A percentile compares a stretch with the other conserved stretches of the same genome.
These are phyloP conservation scores for Rhadina sibilatrix DNA, from an alignment of 2,113 vertebrate genomes.

Conservation along the genomic window DNA sequence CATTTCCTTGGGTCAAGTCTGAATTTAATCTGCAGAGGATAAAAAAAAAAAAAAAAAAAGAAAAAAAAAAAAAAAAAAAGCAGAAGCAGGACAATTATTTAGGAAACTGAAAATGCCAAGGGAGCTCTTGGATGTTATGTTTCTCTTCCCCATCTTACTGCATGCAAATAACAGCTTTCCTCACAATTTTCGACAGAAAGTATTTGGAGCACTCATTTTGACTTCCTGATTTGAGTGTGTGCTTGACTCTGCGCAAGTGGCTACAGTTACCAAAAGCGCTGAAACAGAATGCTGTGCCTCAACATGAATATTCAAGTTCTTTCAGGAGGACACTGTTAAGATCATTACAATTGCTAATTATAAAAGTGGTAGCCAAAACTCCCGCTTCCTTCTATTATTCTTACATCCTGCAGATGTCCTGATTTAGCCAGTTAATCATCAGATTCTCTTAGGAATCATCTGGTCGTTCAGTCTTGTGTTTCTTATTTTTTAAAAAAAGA, in stretches of 20 bases:
- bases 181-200: constrained; percentile 28
- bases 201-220: constrained; percentile 10
- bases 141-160: constrained; percentile 28
- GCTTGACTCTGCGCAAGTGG: constrained; percentile 31
- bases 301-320: constrained; percentile 44
- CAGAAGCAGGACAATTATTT: background rate
- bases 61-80: too few species aligned
- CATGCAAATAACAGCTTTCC: constrained; percentile 61
- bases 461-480: background rate
- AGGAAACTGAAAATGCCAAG: constrained; percentile 15
- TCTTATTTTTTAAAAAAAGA: background rate
- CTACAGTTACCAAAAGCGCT: constrained; percentile 27
- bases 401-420: constrained; percentile 77
- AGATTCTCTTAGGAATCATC: constrained; percentile 61
- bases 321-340: constrained; percentile 56
- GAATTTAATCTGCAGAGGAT: background rate
- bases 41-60: background rate
- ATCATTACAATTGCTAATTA: constrained; percentile 73
- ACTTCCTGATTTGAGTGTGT: constrained; percentile 49
- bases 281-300: constrained; percentile 17
- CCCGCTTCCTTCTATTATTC: constrained; percentile 75
- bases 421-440: constrained; percentile 63
- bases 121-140: background rate
- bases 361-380: constrained; percentile 63
- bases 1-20: background rate